A percentile compares a stretch with the other conserved stretches of the same genome.
phyloP scores from a whole-genome alignment of 2,113 vertebrate species.

The Tor tambroides region DNA sequence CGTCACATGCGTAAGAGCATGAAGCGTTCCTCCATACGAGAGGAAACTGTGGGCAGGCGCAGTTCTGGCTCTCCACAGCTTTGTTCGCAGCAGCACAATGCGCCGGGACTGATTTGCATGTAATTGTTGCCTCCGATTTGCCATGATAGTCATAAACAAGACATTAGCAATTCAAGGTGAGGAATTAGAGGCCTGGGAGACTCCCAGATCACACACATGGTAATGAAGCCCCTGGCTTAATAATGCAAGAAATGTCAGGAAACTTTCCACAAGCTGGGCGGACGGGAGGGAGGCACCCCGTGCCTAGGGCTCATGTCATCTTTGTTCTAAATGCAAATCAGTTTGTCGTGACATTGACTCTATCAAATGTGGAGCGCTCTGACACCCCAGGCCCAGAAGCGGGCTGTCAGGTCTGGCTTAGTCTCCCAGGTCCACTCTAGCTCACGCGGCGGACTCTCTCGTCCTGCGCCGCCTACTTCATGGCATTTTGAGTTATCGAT shows the following conservation, averaged over 20 bases:
- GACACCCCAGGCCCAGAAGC: constrained; percentile 22
- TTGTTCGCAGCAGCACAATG: constrained; percentile 52
- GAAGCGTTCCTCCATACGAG: not conserved
- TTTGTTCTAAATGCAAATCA: constrained; percentile 71
- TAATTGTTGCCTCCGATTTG: constrained; percentile 65
- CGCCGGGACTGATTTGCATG: constrained; percentile 61
- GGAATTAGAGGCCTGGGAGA: constrained; percentile 73
- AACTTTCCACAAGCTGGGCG: constrained; percentile 65
- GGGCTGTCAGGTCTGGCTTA: constrained; percentile 35
- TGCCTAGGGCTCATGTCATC: constrained; percentile 64
- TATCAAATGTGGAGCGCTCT: constrained; percentile 46
- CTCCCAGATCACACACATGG: constrained; percentile 71
- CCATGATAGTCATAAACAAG: constrained; percentile 73
- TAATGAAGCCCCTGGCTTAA: constrained; percentile 75
- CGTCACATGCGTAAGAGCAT: not conserved
- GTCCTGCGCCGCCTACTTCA: constrained; percentile 6
- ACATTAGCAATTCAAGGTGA: constrained; percentile 75
- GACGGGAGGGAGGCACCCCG: constrained; percentile 57
- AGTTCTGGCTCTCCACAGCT: constrained; percentile 32
- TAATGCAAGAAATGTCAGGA: constrained; percentile 75
- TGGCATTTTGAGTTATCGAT: constrained; percentile 49
- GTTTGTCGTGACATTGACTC: constrained; percentile 66
- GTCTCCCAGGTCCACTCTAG: constrained; percentile 35
- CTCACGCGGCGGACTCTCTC: not conserved
- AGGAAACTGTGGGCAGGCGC: not conserved